Base-by-base conservation (phyloP, 2,113 vertebrate genomes). In the Illadopsis cleaveri region DNA sequence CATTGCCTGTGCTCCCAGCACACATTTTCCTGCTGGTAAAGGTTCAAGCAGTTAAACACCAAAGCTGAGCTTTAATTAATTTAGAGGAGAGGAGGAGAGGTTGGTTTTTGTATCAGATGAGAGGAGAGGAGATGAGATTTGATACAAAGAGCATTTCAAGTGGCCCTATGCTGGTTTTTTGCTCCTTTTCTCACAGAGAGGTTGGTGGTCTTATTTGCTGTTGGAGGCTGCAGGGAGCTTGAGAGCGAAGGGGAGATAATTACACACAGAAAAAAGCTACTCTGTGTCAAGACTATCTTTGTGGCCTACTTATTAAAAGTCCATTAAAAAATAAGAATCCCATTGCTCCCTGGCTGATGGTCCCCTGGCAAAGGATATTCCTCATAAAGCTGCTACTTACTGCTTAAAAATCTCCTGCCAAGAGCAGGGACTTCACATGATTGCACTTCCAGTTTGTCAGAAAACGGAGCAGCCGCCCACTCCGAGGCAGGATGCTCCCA, bases 231-330 rank as follows among this genome's bases (percentile, higher is more conserved):
- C 38, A 1, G 94, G 86, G 85, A 92, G 61, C 88, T 94, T 71
- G 72, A 53, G 80, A 90, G 56, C 0, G 0, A 86, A 93, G 90
- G 44, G 69, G 45, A 92, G 92, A 95, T 94, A 95, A 96, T 95
- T 90, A 81, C 77, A 48, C 3, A 1, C n/a, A 53, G 90, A 89
- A 94, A 65, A 64, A 89, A 93, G 77, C 86, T 79, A 6, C 83
- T 90, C 76, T 38, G 48, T 92, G 92, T 96, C 93, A 89, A 81
- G 90, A 89, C 92, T 86, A 60, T 97, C 93, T 75, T 86, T 79
- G 93, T 96, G 94, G 88, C 94, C 96, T 96, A 94, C 88, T 96
- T 96, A 96, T 96, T 96, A 94, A 93, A 95, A 97, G 82, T 91
- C 89, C 83, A 93, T 96, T 96, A 92, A 83, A 96, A 95, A 95